A percentile compares a stretch with the other conserved stretches of the same genome.
Evolutionary conservation across 53 echinoderm and acorn worm species (phyloP).

Genomic region (Actinopyga echinites): DNA sequence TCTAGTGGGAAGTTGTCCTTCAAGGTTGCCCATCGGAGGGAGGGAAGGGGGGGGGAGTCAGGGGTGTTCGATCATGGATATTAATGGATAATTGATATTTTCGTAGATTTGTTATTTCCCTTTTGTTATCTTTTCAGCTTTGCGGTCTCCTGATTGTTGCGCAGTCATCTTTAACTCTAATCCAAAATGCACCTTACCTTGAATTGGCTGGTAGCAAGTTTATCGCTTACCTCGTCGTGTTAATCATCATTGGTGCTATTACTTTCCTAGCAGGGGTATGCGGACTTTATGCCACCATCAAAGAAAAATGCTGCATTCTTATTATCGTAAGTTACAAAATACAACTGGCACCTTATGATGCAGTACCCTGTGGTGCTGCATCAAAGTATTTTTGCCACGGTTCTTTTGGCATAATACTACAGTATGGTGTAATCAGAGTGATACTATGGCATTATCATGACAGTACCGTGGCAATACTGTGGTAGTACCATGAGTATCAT

Average conservation of each 20-base stretch:
- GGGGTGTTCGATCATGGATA: no score
- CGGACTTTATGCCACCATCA: neutral
- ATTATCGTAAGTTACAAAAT: constrained; percentile 7
- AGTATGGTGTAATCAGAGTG: neutral
- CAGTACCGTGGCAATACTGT: no score
- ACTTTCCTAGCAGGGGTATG: neutral
- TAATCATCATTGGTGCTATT: neutral
- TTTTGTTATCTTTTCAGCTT: neutral
- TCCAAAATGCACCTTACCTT: constrained; percentile 22
- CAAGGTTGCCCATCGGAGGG: no score
- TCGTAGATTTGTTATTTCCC: no score
- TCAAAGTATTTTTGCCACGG: no score
- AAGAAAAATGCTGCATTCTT: neutral
- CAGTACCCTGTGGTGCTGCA: neutral
- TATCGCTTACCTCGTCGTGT: neutral
- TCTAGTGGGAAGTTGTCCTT: no score
- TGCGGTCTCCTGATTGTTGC: constrained; percentile 5
- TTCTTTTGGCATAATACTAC: no score
- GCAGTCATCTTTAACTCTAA: constrained; percentile 21
- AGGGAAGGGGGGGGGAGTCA: no score
- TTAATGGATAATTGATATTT: no score
- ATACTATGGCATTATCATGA: no score
- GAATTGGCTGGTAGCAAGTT: constrained; percentile 14
- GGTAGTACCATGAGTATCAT: no score
- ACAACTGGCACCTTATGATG: neutral